Base-by-base conservation (phyloP, 2,888 invertebrate species). In the Caenorhabditis sp. region DNA sequence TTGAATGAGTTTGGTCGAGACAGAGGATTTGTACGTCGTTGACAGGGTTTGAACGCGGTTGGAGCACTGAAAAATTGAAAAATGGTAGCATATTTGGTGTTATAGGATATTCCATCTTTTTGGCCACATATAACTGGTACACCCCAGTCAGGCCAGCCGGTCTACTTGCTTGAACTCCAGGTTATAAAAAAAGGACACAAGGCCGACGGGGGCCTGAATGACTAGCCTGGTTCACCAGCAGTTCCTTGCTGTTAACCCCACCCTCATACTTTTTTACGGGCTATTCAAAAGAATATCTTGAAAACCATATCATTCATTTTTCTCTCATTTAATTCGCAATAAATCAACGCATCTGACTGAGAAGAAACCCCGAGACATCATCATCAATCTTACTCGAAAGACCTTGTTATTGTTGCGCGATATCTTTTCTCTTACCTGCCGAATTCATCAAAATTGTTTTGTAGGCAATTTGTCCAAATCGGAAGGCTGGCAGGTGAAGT, bases 401-500 rank as follows among this genome's bases (percentile, higher is more conserved):
- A 57, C 20, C 20, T 50, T n/a, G 4, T 17, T 50, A n/a, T 17
- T 4, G 7, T 4, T n/a, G n/a, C 4, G 14, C 5, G 50, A 50
- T 10, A 50, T 50, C 21, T 21, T 53, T 8, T 23, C 17, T 17
- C 53, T 53, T 23, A 78, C 78, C 76, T 43, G 72, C 62, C 53
- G 25, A 57, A 25, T 63, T 63, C 59, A 62, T 53, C 36, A 74
- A 49, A 65, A 78, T 67, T 21, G 63, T 57, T 31, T 76, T 69
- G 64, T 76, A 76, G 12, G 78, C 73, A 20, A 63, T 63, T 66
- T 80, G 79, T 38, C 79, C 79, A 23, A 59, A 70, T 10, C 67
- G 65, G 62, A 80, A 77, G 31, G 79, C 77, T 26, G 79, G 79
- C 38, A 80, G 69, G 57, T 67, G 73, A 58, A 80, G 61, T 25